phyloP scores from a whole-genome alignment of 2,113 vertebrate genomes.

The Perognathus longimembris region DNA sequence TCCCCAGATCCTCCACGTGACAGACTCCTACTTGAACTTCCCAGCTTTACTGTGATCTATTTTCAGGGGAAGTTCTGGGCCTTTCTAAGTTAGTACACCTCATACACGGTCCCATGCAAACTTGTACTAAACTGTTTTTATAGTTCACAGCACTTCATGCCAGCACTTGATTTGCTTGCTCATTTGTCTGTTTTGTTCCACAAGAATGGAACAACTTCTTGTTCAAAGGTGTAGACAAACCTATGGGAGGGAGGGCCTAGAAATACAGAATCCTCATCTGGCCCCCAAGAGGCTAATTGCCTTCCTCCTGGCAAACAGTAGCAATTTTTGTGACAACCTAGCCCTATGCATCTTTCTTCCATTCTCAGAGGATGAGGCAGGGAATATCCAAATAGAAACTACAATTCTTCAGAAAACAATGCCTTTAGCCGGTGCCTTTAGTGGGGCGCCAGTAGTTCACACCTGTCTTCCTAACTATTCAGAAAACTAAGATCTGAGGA shows the following conservation, averaged over 20 bases:
- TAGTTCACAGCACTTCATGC: not conserved
- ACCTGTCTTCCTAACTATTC: too few species aligned
- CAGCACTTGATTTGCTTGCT: not conserved
- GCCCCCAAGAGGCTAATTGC: not conserved
- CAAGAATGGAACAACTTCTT: not conserved
- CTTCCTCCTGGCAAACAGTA: not conserved
- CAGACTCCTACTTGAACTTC: not conserved
- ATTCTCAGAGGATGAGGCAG: not conserved
- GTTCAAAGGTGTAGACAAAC: not conserved
- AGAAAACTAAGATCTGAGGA: too few species aligned
- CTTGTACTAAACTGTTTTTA: not conserved
- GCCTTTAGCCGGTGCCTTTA: not conserved
- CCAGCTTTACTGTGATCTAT: not conserved
- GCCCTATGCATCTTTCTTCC: not conserved
- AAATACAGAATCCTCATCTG: not conserved
- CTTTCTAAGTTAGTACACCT: not conserved
- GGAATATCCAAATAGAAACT: not conserved
- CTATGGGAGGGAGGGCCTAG: not conserved
- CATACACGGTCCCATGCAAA: not conserved
- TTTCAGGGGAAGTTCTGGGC: not conserved
- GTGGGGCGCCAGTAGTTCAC: too few species aligned
- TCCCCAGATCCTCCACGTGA: fast-evolving
- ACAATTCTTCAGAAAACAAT: not conserved
- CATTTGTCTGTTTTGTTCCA: not conserved
- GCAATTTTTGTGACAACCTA: not conserved